Conservation (phyloP, 2,797 vertebrate species). For the Arctocebus calabarensis region DNA sequence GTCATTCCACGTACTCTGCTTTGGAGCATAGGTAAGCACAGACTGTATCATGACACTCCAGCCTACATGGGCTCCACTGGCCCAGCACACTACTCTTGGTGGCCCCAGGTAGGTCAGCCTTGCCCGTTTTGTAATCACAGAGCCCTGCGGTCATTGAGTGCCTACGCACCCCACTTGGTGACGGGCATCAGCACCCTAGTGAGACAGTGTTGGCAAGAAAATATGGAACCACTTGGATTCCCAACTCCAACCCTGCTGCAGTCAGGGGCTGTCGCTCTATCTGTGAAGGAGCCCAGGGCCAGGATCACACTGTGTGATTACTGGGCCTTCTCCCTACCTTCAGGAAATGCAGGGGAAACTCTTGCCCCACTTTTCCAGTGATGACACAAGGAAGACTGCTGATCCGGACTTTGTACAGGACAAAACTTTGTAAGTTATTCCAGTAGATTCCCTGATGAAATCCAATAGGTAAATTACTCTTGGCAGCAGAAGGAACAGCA, state of each 20-base stretch:
- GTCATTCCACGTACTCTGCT: background rate
- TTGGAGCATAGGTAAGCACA: background rate
- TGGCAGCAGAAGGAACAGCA: constrained; percentile 68
- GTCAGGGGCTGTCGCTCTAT: background rate
- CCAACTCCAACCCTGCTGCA: background rate
- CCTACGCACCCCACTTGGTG: background rate
- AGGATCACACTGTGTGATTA: accelerated
- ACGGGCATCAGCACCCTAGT: background rate
- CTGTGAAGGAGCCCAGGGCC: background rate
- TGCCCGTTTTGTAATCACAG: background rate
- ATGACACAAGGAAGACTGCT: background rate
- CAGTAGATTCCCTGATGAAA: background rate
- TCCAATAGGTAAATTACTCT: constrained; percentile 47
- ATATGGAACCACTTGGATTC: background rate
- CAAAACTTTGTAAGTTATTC: background rate
- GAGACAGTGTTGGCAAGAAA: background rate
- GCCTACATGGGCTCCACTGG: background rate
- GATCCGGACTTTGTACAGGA: background rate
- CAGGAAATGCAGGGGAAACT: background rate
- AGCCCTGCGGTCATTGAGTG: background rate
- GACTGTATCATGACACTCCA: background rate
- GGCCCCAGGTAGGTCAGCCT: background rate
- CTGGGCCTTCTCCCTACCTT: background rate
- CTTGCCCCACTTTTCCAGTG: background rate
- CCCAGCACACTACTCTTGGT: background rate